Base-by-base conservation (phyloP, 2,797 vertebrate species). In the Malacoctenus gilli region DNA sequence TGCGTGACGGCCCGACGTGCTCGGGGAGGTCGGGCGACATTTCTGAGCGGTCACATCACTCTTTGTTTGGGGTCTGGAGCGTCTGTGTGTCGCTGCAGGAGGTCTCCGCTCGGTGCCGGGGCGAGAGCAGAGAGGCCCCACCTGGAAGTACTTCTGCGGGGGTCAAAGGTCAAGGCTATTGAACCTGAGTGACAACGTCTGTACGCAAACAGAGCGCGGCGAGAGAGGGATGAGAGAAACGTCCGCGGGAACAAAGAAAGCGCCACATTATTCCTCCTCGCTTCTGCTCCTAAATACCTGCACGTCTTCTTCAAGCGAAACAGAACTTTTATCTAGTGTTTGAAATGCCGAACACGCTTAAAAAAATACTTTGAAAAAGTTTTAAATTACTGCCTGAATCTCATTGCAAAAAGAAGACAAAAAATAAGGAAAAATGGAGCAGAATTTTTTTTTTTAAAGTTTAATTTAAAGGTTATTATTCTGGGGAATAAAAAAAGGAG, bases 81-180 rank as follows among this genome's bases (percentile, higher is more conserved):
- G 40, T 80, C 51, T 59, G 72, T 68, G 69, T 71, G 74, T 78
- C 50, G 77, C 85, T 82, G 80, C 83, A 86, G 85, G 85, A 85
- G 79, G 82, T 85, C 85, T 63, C 31, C 14, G 35, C 44, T 59
- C 44, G 8, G 57, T 35, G 75, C 59, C 23, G 19, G 54, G 62
- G 25, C 28, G 37, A 79, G 59, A 74, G 74, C 56, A 61, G 87
- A 91, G 85, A 75, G 72, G 69, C 35, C 46, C 85, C 92, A 93
- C 92, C 91, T 93, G 92, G 89, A 92, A 90, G 85, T 74, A 89
- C 91, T 92, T 91, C 74, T 85, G 34, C n/a, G 10, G 59, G n/a
- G 83, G 89, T 90, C 88, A 85, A 28, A 87, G 89, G 87, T 90
- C 89, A 76, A 70, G 60, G 72, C 84, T 82, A 79, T 92, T 90